phyloP scores from a whole-genome alignment of 2,888 invertebrate genomes.

The Eupithecia insigniata region DNA sequence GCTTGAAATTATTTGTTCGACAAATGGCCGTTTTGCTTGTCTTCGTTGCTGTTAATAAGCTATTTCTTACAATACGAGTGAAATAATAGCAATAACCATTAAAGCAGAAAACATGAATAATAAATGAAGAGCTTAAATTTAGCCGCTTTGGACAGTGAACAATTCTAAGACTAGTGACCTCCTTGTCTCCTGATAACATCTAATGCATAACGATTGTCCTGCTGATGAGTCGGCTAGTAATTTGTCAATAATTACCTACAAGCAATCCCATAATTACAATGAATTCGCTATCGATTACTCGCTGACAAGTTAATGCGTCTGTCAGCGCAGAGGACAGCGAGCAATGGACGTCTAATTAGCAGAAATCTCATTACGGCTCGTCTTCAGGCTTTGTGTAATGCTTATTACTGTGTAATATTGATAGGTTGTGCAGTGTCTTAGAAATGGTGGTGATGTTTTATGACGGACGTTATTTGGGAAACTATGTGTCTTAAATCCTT shows the following conservation, averaged over 20 bases:
- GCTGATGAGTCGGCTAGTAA: conserved; percentile 5
- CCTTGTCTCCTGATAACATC: not conserved
- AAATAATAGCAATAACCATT: too few relatives aligned
- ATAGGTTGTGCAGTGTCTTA: not conserved
- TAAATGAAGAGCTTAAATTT: not conserved
- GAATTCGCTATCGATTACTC: conserved; percentile 45
- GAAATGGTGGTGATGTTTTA: not conserved
- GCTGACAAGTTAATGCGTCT: conserved; percentile 59
- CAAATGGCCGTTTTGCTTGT: too few relatives aligned
- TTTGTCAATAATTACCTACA: conserved; percentile 41
- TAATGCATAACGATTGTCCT: not conserved
- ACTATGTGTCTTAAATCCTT: too few relatives aligned
- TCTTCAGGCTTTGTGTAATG: conserved; percentile 21
- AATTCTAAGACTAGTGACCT: not conserved
- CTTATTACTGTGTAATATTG: conserved; percentile 11
- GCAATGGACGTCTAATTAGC: conserved; percentile 54
- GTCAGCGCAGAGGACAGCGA: conserved; percentile 49
- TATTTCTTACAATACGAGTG: too few relatives aligned
- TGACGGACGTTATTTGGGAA: not conserved
- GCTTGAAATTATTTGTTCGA: too few relatives aligned
- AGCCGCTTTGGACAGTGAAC: not conserved
- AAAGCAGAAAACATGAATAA: too few relatives aligned
- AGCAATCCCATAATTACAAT: conserved; percentile 41
- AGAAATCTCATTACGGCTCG: conserved; percentile 54
- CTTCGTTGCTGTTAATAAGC: too few relatives aligned